Conservation (phyloP, 2,888 invertebrate genomes). For the Drosophila kokeensis region DNA sequence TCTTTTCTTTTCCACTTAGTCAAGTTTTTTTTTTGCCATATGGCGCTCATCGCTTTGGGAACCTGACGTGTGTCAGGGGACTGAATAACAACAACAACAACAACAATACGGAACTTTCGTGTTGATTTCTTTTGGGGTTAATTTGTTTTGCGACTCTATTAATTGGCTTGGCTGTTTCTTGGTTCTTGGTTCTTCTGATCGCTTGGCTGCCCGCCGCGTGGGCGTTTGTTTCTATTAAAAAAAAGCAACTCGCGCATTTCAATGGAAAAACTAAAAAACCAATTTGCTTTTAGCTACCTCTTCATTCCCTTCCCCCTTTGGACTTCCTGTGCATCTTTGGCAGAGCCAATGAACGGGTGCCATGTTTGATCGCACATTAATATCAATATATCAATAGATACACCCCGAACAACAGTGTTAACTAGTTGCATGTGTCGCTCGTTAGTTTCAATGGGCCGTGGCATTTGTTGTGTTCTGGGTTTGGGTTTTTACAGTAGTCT, state of each 20-base stretch:
- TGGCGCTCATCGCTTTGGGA: constrained; percentile 71
- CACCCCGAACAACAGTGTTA: constrained; percentile 36
- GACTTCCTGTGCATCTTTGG: constrained; percentile 61
- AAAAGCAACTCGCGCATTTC: constrained; percentile 44
- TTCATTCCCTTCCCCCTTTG: constrained; percentile 15
- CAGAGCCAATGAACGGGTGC: constrained; percentile 60
- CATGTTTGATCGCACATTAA: constrained; percentile 72
- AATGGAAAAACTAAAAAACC: constrained; percentile 68
- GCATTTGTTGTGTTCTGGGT: constrained; percentile 26
- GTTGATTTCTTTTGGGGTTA: constrained; percentile 75
- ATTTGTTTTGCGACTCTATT: constrained; percentile 79
- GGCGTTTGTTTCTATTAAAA: constrained; percentile 59
- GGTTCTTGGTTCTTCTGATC: constrained; percentile 41
- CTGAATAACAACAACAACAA: background rate
- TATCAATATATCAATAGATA: constrained; percentile 60
- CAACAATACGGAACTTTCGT: constrained; percentile 55
- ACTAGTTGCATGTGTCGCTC: constrained; percentile 74
- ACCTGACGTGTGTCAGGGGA: constrained; percentile 76
- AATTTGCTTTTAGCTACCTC: constrained; percentile 67
- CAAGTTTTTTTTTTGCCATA: constrained; percentile 61
- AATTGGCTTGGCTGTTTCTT: constrained; percentile 58
- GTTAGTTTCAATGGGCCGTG: constrained; percentile 70
- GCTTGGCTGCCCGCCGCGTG: constrained; percentile 47
- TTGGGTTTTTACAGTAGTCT: constrained; percentile 19
- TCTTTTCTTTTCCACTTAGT: constrained; percentile 49